A percentile compares a stretch with the other conserved stretches of the same genome.
These are phyloP conservation scores for Aporrectodea caliginosa DNA, from an alignment of 1,140 invertebrate species.

Conservation along the genomic window DNA sequence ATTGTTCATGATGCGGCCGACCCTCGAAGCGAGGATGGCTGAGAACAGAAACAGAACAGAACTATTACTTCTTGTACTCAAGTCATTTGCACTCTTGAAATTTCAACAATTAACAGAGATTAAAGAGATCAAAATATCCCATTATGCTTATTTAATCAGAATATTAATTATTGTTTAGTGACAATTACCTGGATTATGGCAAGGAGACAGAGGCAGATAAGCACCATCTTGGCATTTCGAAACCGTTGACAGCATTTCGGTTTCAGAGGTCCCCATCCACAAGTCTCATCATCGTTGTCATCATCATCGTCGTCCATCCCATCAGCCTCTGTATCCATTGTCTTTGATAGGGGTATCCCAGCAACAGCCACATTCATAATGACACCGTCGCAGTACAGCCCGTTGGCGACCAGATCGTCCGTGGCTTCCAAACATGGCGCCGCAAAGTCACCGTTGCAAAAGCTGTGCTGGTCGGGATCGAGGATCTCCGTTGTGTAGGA, in stretches of 20 bases:
- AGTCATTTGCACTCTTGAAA: too few relatives aligned
- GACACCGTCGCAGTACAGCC: not conserved
- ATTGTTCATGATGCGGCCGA: too few relatives aligned
- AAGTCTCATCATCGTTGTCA: constrained; percentile 22
- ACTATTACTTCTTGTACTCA: too few relatives aligned
- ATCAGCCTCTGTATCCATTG: not conserved
- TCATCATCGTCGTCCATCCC: not conserved
- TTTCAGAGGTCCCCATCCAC: constrained; percentile 44
- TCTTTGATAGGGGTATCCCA: not conserved
- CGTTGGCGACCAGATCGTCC: not conserved
- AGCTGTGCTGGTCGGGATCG: not conserved
- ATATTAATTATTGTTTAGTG: too few relatives aligned
- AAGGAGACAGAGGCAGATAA: constrained; percentile 70
- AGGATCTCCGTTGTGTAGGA: not conserved
- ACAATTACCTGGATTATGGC: constrained; percentile 70
- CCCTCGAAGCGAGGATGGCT: too few relatives aligned
- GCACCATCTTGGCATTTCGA: constrained; percentile 40
- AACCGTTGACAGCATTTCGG: constrained; percentile 42
- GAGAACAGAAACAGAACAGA: too few relatives aligned
- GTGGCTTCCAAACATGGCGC: too few relatives aligned
- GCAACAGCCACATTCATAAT: not conserved
- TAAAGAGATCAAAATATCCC: too few relatives aligned
- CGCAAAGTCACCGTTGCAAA: not conserved
- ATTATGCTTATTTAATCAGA: too few relatives aligned
- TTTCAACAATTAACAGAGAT: too few relatives aligned